phyloP scores from a whole-genome alignment of 2,888 invertebrate genomes.

The Oegoconia quadripuncta region DNA sequence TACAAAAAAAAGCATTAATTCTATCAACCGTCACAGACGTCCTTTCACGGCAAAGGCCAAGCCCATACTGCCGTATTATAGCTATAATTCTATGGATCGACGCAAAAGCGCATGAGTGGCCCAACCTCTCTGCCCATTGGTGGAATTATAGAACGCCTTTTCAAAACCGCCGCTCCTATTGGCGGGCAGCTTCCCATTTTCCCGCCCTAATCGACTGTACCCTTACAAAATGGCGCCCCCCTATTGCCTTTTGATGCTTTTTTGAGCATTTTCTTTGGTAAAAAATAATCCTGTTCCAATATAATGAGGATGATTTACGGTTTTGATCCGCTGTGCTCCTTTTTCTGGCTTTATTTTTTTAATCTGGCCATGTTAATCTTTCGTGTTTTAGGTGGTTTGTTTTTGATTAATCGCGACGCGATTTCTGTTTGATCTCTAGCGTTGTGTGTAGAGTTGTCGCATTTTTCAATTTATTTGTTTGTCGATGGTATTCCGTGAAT shows the following conservation, averaged over 20 bases:
- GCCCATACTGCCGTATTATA: conserved; percentile 75
- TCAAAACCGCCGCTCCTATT: conserved; percentile 39
- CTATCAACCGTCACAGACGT: conserved; percentile 42
- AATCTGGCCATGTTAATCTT: conserved; percentile 72
- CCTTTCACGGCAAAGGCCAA: conserved; percentile 60
- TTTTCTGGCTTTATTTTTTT: conserved; percentile 55
- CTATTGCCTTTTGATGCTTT: conserved; percentile 75
- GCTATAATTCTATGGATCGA: conserved; percentile 73
- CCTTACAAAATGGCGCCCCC: conserved; percentile 76
- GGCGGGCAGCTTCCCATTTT: conserved; percentile 52
- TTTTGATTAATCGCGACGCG: conserved; percentile 60
- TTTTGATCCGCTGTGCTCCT: conserved; percentile 65
- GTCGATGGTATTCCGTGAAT: background rate
- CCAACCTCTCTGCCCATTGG: conserved; percentile 54
- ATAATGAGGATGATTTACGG: conserved; percentile 79
- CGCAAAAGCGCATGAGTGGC: conserved; percentile 69
- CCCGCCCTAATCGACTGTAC: conserved; percentile 65
- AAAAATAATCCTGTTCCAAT: conserved; percentile 78
- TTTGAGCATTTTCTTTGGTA: conserved; percentile 75
- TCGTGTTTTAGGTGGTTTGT: conserved; percentile 60
- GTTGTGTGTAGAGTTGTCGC: conserved; percentile 16
- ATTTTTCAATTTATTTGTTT: conserved; percentile 18
- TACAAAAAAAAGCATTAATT: conserved; percentile 42
- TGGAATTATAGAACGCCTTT: conserved; percentile 58
- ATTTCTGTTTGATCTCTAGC: conserved; percentile 42